Base-by-base conservation (phyloP, 2,113 vertebrate genomes). In the Urocolius indicus region DNA sequence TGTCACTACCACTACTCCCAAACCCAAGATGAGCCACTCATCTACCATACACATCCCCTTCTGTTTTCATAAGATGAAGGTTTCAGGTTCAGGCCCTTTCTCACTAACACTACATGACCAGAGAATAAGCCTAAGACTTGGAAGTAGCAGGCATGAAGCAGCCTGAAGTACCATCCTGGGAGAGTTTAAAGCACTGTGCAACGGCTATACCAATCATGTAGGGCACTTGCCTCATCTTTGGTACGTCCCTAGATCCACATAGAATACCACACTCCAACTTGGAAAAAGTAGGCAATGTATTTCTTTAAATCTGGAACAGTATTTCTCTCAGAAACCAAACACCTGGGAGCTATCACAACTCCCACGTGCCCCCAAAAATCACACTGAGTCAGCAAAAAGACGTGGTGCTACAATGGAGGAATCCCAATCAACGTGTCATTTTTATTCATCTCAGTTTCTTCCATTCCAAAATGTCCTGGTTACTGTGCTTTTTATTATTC, bases 201-300 rank as follows among this genome's bases (percentile, higher is more conserved):
- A 46, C 26, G 83, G n/a, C 0, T 0, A 46, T 2, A 81, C 8
- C 59, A 41, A 20, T 2, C 41, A 22, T 3, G 13, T 11, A 58
- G 27, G 30, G 26, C 22, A 51, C 6, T 0, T 2, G 3, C 32
- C 26, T 78, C 48, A 72, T 20, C 30, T 80, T 32, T 46, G 17
- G 7, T 20, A 69, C 3, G 84, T 16, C 26, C 46, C 51, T 74
- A 38, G 41, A 20, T 62, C 32, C 46, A 74, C 23, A 11, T 17
- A 2, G 80, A 43, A 89, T 91, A 94, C 59, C 22, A 71, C 4
- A 18, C 17, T 30, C 61, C 3, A 24, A 18, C 11, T 75, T 85
- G 15, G 21, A 81, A 78, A 84, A 77, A 29, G 6, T 0, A 74
- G 8, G 18, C 7, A 84, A 41, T 27, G 17, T 3, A 22, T 48